phyloP scores from a whole-genome alignment of 1,140 invertebrate genomes.

The Drosophila serrata region DNA sequence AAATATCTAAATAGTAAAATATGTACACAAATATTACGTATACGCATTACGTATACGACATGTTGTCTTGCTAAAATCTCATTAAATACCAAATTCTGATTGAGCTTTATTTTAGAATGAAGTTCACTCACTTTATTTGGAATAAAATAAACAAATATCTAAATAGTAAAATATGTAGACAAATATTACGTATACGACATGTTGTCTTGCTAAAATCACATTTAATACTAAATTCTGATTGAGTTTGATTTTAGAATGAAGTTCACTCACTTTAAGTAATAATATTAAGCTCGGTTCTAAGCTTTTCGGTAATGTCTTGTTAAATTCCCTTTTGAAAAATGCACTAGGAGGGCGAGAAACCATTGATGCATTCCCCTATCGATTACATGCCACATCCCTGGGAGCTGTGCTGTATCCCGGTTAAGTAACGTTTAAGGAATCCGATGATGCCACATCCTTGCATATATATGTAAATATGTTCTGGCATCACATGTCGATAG shows the following conservation, averaged over 20 bases:
- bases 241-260: too few species aligned
- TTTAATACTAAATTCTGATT: neutral
- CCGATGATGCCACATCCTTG: slow-evolving; percentile 36
- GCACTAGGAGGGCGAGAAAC: slow-evolving; percentile 4
- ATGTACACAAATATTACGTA: neutral
- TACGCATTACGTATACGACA: neutral
- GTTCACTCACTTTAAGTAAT: neutral
- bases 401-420: slow-evolving; percentile 30
- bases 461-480: slow-evolving; percentile 40
- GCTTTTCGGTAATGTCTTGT: slow-evolving; percentile 17
- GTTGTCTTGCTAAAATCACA: neutral
- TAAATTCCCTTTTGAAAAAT: slow-evolving; percentile 14
- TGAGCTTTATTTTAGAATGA: too few species aligned
- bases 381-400: slow-evolving; percentile 41
- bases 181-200: neutral
- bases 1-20: too few species aligned
- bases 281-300: neutral
- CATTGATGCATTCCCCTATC: slow-evolving; percentile 26
- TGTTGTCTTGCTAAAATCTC: neutral
- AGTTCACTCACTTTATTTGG: neutral
- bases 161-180: neutral
- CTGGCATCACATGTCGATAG: slow-evolving; percentile 59
- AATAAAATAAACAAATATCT: too few species aligned
- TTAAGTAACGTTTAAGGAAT: slow-evolving; percentile 51
- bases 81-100: neutral